Base-by-base conservation (phyloP, 2,113 vertebrate genomes). In the Sinocyclocheilus anshuiensis region DNA sequence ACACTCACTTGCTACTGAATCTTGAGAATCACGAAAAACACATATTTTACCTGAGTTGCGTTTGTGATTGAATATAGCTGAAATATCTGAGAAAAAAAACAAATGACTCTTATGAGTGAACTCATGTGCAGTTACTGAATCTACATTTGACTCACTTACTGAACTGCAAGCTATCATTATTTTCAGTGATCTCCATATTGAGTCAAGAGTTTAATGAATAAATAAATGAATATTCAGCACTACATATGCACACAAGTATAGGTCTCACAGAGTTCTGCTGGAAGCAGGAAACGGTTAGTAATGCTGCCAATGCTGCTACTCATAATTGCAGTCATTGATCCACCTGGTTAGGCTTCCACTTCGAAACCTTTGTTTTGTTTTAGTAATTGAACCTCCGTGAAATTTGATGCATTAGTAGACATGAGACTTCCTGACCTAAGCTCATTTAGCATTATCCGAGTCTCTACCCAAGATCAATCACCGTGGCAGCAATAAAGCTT, bases 321-420 rank as follows among this genome's bases (percentile, higher is more conserved):
- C 63, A 63, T 63, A 63, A 63, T 24, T 7, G 3, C 61, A 15
- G 24, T 65, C 63, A 65, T 72, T 20, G 36, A 74, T 74, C 36
- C 4, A 42, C 16, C 71, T 74, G 16, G 67, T 72, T 39, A 42
- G 69, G 22, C 36, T 75, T 74, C 4, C 45, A 75, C 4, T 75
- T 33, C 8, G 16, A 55, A 78, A 33, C 15, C 50, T 55, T 77
- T 77, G 48, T 77, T 77, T 78, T 78, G 15, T 57, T 50, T 42
- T 42, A 75, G 22, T 24, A 55, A 55, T 29, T 57, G 50, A 78
- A 57, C 48, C 15, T 33, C 26, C 7, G 10, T 24, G 20, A 63
- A 45, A 11, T 42, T 42, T 42, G 36, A 59, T 15, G 4, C n/a
- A 81, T 63, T 45, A 65, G 20, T 24, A 3, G 10, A n/a, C 29